Evolutionary conservation across 92 coral and sea anemone species (phyloP).

Genomic region (Virgularia gustaviana): DNA sequence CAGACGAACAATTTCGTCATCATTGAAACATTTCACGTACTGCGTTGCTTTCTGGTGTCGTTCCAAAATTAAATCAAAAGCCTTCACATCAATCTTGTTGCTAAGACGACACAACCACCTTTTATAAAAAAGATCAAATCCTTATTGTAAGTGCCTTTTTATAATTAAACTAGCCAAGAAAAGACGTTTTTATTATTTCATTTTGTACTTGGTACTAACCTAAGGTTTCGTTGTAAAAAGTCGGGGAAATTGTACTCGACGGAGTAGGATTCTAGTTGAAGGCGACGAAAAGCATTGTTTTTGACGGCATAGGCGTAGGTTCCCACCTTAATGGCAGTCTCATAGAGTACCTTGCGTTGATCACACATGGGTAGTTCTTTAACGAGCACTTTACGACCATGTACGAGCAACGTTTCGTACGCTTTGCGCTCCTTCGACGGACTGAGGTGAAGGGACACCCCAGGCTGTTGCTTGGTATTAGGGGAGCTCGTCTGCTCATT

Average conservation of each 20-base stretch:
- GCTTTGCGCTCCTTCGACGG: not conserved
- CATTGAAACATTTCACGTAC: constrained; percentile 13
- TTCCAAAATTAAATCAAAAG: constrained; percentile 26
- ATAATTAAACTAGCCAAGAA: not conserved
- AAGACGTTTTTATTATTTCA: not conserved
- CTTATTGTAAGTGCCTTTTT: not conserved
- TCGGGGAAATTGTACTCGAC: constrained; percentile 23
- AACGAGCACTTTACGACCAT: not conserved
- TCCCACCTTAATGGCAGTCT: constrained; percentile 5
- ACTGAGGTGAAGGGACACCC: not conserved
- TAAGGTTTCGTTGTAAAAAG: constrained; percentile 24
- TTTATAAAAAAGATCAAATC: not conserved
- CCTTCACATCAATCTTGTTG: constrained; percentile 35
- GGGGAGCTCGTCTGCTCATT: no score
- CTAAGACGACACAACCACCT: constrained; percentile 21
- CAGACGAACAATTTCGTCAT: constrained; percentile 11
- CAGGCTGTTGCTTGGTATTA: not conserved
- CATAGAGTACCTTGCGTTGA: constrained; percentile 13
- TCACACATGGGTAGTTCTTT: not conserved
- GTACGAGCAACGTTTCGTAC: not conserved
- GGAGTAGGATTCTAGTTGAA: not conserved
- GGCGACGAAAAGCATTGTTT: not conserved
- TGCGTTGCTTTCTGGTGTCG: constrained; percentile 1
- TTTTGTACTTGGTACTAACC: no score
- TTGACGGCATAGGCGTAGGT: constrained; percentile 18